These are phyloP conservation scores for Nylanderia fulva DNA, from an alignment of 1,140 invertebrate genomes.

Conservation along the genomic window DNA sequence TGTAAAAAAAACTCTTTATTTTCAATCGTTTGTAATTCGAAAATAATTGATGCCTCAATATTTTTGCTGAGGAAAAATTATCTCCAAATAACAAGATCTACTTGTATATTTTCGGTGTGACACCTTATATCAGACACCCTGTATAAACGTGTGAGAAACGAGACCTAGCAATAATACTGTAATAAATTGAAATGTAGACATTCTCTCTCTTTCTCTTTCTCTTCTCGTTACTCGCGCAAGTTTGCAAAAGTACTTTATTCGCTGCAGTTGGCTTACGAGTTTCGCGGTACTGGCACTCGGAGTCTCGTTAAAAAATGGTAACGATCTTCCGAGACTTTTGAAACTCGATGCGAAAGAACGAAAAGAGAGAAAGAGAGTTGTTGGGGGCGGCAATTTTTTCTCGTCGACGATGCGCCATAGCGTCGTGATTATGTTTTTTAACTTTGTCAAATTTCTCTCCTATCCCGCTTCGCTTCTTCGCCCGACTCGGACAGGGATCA, in stretches of 20 bases:
- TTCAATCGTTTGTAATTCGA: no score
- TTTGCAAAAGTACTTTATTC: conserved; percentile 34
- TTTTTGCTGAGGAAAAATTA: no score
- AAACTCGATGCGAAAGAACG: conserved; percentile 36
- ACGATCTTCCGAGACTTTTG: conserved; percentile 33
- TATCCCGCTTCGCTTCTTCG: neutral
- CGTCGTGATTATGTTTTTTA: conserved; percentile 56
- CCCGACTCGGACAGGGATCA: conserved; percentile 75
- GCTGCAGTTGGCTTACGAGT: conserved; percentile 10
- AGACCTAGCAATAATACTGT: neutral
- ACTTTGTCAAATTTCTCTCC: conserved; percentile 65
- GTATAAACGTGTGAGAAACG: no score
- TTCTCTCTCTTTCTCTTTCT: neutral
- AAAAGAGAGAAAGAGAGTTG: no score
- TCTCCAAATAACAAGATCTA: no score
- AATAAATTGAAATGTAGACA: conserved; percentile 34
- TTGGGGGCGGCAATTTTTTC: conserved; percentile 24
- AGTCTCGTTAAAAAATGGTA: conserved; percentile 53
- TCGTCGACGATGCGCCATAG: conserved; percentile 30
- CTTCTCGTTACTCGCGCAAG: conserved; percentile 1
- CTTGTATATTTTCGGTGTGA: no score
- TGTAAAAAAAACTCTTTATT: no score
- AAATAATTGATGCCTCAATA: no score
- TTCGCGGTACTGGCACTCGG: neutral
- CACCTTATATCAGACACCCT: no score